phyloP scores from a whole-genome alignment of 2,888 invertebrate genomes.

The Polydrusus cervinus region DNA sequence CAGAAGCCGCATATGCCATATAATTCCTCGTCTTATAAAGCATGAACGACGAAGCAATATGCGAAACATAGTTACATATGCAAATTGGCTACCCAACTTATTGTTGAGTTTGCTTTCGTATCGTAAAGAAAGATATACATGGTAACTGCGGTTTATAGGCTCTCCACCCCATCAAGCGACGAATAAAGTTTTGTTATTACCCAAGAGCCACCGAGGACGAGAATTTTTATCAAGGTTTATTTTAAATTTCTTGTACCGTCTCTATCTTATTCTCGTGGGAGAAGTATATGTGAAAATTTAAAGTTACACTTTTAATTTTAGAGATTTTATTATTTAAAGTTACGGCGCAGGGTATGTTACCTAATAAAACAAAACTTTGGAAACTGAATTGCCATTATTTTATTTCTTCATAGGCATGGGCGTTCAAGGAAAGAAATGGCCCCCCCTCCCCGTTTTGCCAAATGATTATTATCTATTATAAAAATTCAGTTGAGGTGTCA shows the following conservation, averaged over 20 bases:
- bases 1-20: conserved; percentile 37
- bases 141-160: conserved; percentile 54
- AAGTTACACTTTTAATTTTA: conserved; percentile 47
- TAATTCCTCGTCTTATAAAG: conserved; percentile 49
- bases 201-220: conserved; percentile 39
- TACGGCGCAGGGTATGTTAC: background rate
- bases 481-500: no score
- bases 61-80: conserved; percentile 69
- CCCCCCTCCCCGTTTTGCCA: no score
- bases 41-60: conserved; percentile 47
- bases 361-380: background rate
- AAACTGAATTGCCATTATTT: no score
- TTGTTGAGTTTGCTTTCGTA: conserved; percentile 64
- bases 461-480: no score
- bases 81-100: conserved; percentile 71
- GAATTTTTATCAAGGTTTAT: conserved; percentile 56
- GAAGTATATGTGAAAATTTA: conserved; percentile 45
- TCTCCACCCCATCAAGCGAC: conserved; percentile 50
- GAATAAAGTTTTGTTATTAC: conserved; percentile 55
- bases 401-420: no score
- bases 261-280: conserved; percentile 35
- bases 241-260: conserved; percentile 49
- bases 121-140: conserved; percentile 62
- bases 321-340: conserved; percentile 38
- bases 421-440: no score